These are phyloP conservation scores for Poecilus cupreus DNA, from an alignment of 2,888 invertebrate genomes.

Conservation along the genomic window DNA sequence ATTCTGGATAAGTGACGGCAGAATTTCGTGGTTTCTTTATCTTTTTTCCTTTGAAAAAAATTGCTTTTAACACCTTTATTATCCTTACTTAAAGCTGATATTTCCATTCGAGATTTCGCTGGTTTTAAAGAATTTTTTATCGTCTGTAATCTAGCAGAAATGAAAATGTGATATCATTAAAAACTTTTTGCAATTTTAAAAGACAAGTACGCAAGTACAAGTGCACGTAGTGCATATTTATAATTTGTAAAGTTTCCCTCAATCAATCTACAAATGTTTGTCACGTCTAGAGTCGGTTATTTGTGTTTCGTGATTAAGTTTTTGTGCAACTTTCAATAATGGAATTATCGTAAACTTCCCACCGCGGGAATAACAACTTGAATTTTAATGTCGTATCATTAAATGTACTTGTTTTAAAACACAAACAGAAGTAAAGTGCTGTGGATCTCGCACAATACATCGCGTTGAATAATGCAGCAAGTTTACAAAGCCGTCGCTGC, in stretches of 20 bases:
- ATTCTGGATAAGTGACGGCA: background rate
- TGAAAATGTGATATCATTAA: too few species aligned
- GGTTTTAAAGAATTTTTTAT: too few species aligned
- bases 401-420: constrained; percentile 55
- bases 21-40: constrained; percentile 16
- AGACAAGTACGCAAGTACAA: too few species aligned
- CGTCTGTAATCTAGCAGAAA: too few species aligned
- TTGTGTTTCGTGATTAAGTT: constrained; percentile 39
- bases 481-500: background rate
- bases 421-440: constrained; percentile 50
- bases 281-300: constrained; percentile 23
- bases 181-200: too few species aligned
- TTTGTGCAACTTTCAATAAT: constrained; percentile 52
- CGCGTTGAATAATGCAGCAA: constrained; percentile 30
- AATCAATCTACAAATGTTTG: background rate
- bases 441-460: background rate
- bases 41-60: constrained; percentile 23
- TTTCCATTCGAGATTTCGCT: too few species aligned
- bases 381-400: constrained; percentile 57
- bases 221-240: too few species aligned
- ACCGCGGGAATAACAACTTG: constrained; percentile 33
- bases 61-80: constrained; percentile 26
- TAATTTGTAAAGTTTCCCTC: too few species aligned
- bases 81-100: constrained; percentile 1
- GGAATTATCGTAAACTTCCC: constrained; percentile 53